Evolutionary conservation across 2,113 vertebrate species (phyloP).

Genomic region (Corythoichthys haematopterus): DNA sequence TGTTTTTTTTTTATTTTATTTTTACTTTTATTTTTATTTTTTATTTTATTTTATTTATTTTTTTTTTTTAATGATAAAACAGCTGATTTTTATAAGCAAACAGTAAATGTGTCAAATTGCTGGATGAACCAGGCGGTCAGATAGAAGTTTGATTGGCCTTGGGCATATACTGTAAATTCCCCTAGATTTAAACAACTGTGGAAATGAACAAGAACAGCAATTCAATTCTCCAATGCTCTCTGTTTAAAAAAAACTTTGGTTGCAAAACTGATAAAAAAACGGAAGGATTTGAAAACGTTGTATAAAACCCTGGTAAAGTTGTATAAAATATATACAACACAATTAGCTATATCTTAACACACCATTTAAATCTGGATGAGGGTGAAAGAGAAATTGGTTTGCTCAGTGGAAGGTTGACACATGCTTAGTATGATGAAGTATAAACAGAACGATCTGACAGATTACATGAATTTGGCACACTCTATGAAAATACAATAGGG

Average conservation of each 20-base stretch:
- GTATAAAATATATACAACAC: background rate
- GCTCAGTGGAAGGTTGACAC: no score
- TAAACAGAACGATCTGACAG: no score
- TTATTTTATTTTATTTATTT: no score
- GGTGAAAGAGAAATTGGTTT: no score
- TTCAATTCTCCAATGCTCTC: background rate
- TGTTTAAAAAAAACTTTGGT: background rate
- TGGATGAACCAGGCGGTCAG: conserved; percentile 32
- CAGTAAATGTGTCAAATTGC: conserved; percentile 43
- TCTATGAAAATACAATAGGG: no score
- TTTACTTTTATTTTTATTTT: no score
- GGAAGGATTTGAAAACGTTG: background rate
- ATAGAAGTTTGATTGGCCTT: conserved; percentile 43
- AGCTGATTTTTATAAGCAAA: conserved; percentile 44
- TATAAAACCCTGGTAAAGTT: background rate
- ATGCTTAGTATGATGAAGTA: no score
- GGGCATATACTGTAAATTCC: background rate
- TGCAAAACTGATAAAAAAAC: background rate
- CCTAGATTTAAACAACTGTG: background rate
- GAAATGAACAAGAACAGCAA: background rate
- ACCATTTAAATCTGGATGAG: no score
- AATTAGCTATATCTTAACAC: no score
- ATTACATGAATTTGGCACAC: no score
- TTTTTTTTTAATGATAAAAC: conserved; percentile 28
- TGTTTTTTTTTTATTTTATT: conserved; percentile 25